Base-by-base conservation (phyloP, 2,888 invertebrate species). In the Hypsopygia costalis region DNA sequence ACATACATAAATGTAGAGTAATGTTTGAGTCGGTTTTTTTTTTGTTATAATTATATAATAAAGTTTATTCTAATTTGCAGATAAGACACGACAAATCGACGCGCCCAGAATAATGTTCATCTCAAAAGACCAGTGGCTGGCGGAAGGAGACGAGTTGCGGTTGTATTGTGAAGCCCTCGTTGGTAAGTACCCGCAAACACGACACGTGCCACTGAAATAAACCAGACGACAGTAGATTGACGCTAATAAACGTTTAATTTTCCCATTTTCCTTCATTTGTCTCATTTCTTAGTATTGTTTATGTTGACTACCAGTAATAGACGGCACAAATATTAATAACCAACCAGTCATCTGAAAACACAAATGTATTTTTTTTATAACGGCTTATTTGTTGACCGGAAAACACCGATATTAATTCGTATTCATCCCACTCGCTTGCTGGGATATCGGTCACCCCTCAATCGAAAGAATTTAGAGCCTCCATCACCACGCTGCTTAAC, bases 121-220 rank as follows among this genome's bases (percentile, higher is more conserved):
- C 51, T 93, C 94, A 8, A 83, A 89, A 51, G 91, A 93, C 58
- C 91, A 92, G 72, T 90, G 91, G 76, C 91, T 91, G 41, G 89
- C 90, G 41, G 80, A 92, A 44, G 94, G 93, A 6, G 89, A 90
- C 41, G 78, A 87, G n/a, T 85, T 92, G 22, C 87, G 94, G 39
- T 83, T 94, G 35, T 94, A 93, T 82, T 94, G 95, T 76, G 95
- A 94, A 79, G 94, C 94, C 33, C 94, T 94, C 62, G 92, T 93
- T 42, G 94, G 94, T 91, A 87, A 92, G 89, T 57, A 12, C 25
- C 3, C 11, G 16, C 4, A 16, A 2, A 16, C 4, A 16, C 2
- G 2, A 32, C 11, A 33, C 20, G 16, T 8, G 1, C 1, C 1
- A 33, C 3, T 33, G 16, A 30, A 11, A 30, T 4, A 0, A 7